Evolutionary conservation across 2,113 vertebrate species (phyloP).

Genomic region (Tretioscincus oriximinensis): DNA sequence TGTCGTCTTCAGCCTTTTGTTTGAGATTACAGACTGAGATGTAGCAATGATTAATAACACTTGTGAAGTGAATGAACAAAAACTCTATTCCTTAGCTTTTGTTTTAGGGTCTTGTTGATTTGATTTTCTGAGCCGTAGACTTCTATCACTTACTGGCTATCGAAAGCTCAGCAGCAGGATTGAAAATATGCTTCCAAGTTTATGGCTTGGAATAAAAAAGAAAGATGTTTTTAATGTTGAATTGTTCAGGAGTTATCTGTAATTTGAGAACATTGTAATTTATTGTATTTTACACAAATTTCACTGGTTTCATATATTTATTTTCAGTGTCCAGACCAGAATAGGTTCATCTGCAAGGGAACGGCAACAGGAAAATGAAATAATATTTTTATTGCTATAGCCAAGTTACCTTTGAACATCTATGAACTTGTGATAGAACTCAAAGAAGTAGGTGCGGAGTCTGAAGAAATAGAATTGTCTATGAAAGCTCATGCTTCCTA

Average conservation of each 20-base stretch:
- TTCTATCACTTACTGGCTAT: not conserved
- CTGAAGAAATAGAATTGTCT: too few species aligned
- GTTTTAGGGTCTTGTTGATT: not conserved
- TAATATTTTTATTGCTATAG: too few species aligned
- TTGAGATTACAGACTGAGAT: slow-evolving; percentile 42
- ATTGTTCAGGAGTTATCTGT: not conserved
- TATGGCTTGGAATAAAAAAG: not conserved
- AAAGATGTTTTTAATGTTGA: not conserved
- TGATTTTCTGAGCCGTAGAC: not conserved
- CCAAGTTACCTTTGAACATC: too few species aligned
- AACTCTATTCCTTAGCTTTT: slow-evolving; percentile 4
- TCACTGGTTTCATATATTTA: too few species aligned
- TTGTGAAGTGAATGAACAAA: slow-evolving; percentile 30
- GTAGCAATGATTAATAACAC: slow-evolving; percentile 31
- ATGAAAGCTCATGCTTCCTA: too few species aligned
- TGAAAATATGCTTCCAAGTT: not conserved
- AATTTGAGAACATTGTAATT: not conserved
- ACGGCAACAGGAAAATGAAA: too few species aligned
- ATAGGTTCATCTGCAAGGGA: too few species aligned
- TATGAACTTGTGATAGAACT: too few species aligned
- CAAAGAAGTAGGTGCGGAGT: too few species aligned
- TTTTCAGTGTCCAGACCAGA: too few species aligned
- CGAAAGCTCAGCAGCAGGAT: not conserved
- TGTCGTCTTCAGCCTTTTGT: slow-evolving; percentile 19
- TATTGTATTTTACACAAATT: not conserved